Evolutionary conservation across 2,797 vertebrate species (phyloP).

Genomic region (Pseudochirops cupreus): DNA sequence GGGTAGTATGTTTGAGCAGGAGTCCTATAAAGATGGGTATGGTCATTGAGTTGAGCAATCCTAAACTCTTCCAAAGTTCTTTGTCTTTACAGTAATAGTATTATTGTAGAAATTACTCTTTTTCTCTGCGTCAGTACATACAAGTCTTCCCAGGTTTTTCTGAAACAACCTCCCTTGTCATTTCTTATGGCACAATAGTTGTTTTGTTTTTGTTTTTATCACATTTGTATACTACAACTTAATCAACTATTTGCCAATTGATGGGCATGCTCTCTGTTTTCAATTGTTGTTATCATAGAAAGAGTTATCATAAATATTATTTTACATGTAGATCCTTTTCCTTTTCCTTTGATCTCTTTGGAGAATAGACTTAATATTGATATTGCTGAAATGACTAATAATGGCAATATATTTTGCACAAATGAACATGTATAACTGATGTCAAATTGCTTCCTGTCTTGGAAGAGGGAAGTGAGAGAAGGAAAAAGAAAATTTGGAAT

Average conservation of each 20-base stretch:
- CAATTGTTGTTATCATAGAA: background rate
- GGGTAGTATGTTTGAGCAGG: background rate
- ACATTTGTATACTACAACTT: background rate
- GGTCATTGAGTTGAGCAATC: background rate
- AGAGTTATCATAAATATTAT: background rate
- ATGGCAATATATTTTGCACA: background rate
- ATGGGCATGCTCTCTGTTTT: background rate
- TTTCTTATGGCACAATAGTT: background rate
- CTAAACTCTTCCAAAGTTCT: background rate
- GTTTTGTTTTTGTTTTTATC: background rate
- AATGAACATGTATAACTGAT: background rate
- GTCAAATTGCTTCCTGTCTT: background rate
- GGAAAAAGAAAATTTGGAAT: background rate
- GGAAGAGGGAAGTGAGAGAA: background rate
- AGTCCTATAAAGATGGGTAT: background rate
- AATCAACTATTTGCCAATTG: background rate
- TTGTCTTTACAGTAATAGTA: background rate
- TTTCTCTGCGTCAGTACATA: background rate
- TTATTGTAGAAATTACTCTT: background rate
- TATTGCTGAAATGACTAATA: background rate
- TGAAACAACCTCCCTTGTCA: background rate
- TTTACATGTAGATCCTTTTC: background rate
- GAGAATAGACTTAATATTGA: background rate
- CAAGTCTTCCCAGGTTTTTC: background rate
- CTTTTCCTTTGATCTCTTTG: background rate